These are phyloP conservation scores for Falco naumanni DNA, from an alignment of 2,797 vertebrate genomes.

Conservation along the genomic window DNA sequence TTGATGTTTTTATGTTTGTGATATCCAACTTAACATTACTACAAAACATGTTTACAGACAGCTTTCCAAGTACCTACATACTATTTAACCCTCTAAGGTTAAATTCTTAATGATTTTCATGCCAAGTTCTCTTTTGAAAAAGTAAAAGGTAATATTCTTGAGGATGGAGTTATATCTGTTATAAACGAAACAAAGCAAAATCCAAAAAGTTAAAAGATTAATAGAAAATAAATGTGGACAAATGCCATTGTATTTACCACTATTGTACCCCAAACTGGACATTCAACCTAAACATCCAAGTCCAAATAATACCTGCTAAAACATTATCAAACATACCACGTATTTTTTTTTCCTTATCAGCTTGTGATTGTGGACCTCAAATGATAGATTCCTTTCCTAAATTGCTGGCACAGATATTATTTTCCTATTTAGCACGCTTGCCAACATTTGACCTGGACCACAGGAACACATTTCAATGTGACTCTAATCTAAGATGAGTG, in stretches of 20 bases:
- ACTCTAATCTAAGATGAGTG: not conserved
- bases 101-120: not conserved
- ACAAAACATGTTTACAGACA: not conserved
- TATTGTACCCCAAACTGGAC: not conserved
- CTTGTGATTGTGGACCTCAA: not conserved
- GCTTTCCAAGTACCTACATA: not conserved
- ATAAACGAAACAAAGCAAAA: not conserved
- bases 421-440: not conserved
- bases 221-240: not conserved
- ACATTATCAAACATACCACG: not conserved
- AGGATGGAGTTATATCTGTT: not conserved
- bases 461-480: not conserved
- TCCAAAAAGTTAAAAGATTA: not conserved
- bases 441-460: not conserved
- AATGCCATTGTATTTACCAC: not conserved
- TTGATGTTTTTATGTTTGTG: not conserved
- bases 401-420: not conserved
- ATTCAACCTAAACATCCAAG: not conserved
- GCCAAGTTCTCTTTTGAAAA: not conserved
- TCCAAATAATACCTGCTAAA: not conserved
- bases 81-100: not conserved
- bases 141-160: not conserved
- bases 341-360: not conserved
- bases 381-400: not conserved
- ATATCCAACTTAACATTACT: not conserved